Base-by-base conservation (phyloP, 1,140 invertebrate species). In the Pseudomyrmex concolor region DNA sequence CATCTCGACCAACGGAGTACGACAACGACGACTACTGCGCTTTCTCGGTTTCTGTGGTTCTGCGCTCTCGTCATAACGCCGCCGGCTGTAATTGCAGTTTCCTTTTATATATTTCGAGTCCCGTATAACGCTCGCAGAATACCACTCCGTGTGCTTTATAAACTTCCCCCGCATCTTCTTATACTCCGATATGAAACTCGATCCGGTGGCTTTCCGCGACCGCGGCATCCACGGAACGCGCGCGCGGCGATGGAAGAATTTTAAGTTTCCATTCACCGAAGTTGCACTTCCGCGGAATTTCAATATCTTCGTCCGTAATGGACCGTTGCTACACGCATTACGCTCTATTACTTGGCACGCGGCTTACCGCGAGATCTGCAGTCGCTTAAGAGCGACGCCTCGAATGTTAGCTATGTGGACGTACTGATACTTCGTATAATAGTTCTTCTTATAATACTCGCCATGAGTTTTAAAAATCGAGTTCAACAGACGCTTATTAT, bases 61-160 rank as follows among this genome's bases (percentile, higher is more conserved):
- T 59, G 17, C 19, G 10, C 45, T 59, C 34, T 60, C 19, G 12
- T 22, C 43, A 13, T 8, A n/a, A n/a, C 54, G 63, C 68, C 48
- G 55, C 17, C 9, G 45, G 25, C 83, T 60, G 73, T 86, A 84
- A 72, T 84, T 84, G 72, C 57, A 84, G 64, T 81, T 66, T 84
- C 45, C 43, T 71, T 55, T 81, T 68, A 78, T n/a, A n/a, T n/a
- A n/a, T 78, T 68, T 81, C 50, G 67, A 63, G 57, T 5, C 43
- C 17, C 50, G 17, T n/a, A 51, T 17, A 81, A 84, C 51, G 62
- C 12, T 17, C 48, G 25, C 34, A 48, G 70, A 82, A 72, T 73
- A 82, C 57, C 62, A 17, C 57, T 48, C 55, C 10, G 54, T 17
- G 48, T 51, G 59, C 68, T 71, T 81, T 72, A 43, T 66, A 72